Evolutionary conservation across 2,888 invertebrate genomes (phyloP).

Genomic region (Allygus modestus): DNA sequence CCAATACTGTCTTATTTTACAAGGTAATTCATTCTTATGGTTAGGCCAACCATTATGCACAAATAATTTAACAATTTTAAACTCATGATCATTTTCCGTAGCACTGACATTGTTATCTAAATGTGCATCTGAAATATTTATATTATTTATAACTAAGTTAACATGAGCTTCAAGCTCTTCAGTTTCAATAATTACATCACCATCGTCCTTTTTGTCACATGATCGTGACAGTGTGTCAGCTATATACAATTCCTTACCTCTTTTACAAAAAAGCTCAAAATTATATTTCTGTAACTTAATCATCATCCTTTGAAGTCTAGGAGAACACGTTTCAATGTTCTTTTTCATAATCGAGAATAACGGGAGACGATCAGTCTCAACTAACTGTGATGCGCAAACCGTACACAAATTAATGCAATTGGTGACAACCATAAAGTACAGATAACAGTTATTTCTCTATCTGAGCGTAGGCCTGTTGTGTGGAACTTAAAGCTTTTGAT

Average conservation of each 20-base stretch:
- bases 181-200: conserved; percentile 33
- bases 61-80: conserved; percentile 29
- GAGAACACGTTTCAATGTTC: conserved; percentile 25
- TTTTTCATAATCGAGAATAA: neutral
- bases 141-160: conserved; percentile 36
- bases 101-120: conserved; percentile 15
- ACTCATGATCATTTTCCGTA: conserved; percentile 27
- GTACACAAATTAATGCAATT: conserved; percentile 55
- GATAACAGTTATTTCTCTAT: conserved; percentile 61
- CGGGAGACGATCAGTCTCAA: conserved; percentile 64
- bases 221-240: conserved; percentile 55
- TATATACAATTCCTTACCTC: conserved; percentile 54
- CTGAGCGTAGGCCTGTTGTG: conserved; percentile 58
- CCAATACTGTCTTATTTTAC: conserved; percentile 53
- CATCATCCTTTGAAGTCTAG: conserved; percentile 36
- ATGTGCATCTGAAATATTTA: conserved; percentile 11
- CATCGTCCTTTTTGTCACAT: conserved; percentile 24
- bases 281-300: conserved; percentile 57
- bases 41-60: conserved; percentile 51
- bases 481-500: conserved; percentile 60
- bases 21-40: conserved; percentile 31
- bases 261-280: conserved; percentile 43
- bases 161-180: conserved; percentile 57
- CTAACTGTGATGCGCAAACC: conserved; percentile 47
- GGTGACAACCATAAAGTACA: conserved; percentile 59